Conservation (phyloP, 2,888 invertebrate genomes). For the Sinhomidia bicolor region DNA sequence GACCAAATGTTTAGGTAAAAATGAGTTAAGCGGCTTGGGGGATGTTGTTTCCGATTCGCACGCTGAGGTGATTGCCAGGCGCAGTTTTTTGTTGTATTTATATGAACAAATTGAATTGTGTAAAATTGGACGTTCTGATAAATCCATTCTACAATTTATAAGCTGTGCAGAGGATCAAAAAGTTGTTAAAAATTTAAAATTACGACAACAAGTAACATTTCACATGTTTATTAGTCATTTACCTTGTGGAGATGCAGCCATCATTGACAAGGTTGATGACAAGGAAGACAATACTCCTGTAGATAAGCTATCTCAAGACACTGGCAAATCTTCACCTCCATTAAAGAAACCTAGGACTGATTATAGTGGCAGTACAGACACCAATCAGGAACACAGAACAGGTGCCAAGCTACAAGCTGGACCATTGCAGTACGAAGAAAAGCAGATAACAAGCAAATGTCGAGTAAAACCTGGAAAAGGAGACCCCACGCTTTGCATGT, state of each 20-base stretch:
- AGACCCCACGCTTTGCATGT: constrained; percentile 92
- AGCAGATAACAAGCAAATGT: constrained; percentile 87
- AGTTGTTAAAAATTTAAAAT: constrained; percentile 81
- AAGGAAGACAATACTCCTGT: not conserved
- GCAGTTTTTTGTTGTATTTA: constrained; percentile 90
- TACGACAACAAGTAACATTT: constrained; percentile 86
- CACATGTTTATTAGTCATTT: constrained; percentile 93
- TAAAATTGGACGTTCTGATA: constrained; percentile 27
- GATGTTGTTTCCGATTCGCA: constrained; percentile 93
- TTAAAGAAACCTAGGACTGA: constrained; percentile 68
- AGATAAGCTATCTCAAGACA: not conserved
- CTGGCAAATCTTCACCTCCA: constrained; percentile 24
- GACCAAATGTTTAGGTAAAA: constrained; percentile 93
- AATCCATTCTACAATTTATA: constrained; percentile 61
- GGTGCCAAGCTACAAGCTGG: constrained; percentile 87
- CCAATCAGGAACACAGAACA: constrained; percentile 85
- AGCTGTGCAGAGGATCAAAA: not conserved
- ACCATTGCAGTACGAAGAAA: constrained; percentile 81
- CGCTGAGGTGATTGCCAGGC: constrained; percentile 93
- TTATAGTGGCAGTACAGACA: not conserved
- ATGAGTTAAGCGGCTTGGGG: constrained; percentile 85
- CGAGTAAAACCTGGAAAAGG: constrained; percentile 96
- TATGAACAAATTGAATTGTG: constrained; percentile 85
- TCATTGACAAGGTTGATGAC: constrained; percentile 83
- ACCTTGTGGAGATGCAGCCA: constrained; percentile 97